A percentile compares a stretch with the other conserved stretches of the same genome.
Evolutionary conservation across 2,888 invertebrate genomes (phyloP).

Genomic region (Trilocha varians): DNA sequence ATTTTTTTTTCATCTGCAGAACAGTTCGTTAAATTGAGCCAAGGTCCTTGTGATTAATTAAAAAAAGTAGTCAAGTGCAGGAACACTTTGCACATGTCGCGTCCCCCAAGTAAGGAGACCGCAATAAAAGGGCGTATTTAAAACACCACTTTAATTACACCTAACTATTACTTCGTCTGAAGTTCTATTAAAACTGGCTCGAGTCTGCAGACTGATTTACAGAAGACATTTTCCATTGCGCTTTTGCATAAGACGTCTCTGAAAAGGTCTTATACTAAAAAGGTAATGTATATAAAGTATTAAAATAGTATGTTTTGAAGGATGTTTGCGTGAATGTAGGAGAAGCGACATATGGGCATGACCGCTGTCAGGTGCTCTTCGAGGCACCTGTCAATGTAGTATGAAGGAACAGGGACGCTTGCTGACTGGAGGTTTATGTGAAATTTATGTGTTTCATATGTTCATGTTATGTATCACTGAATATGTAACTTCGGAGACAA

Average conservation of each 20-base stretch:
- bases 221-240: constrained; percentile 8
- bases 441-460: no score
- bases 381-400: constrained; percentile 53
- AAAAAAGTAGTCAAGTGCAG: constrained; percentile 23
- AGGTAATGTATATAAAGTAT: neutral
- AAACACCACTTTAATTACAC: constrained; percentile 49
- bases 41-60: constrained; percentile 14
- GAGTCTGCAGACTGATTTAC: neutral
- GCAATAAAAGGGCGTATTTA: constrained; percentile 45
- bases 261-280: neutral
- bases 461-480: no score
- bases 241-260: neutral
- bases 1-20: constrained; percentile 2
- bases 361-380: constrained; percentile 60
- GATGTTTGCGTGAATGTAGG: constrained; percentile 41
- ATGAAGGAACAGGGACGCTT: constrained; percentile 15
- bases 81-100: constrained; percentile 49
- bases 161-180: constrained; percentile 28
- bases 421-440: no score
- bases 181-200: no score
- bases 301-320: constrained; percentile 10
- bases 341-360: constrained; percentile 56
- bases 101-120: constrained; percentile 30
- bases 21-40: constrained; percentile 9
- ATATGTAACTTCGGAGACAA: no score